Conservation (phyloP, 2,888 invertebrate species). For the Cremastobaeus sp. region DNA sequence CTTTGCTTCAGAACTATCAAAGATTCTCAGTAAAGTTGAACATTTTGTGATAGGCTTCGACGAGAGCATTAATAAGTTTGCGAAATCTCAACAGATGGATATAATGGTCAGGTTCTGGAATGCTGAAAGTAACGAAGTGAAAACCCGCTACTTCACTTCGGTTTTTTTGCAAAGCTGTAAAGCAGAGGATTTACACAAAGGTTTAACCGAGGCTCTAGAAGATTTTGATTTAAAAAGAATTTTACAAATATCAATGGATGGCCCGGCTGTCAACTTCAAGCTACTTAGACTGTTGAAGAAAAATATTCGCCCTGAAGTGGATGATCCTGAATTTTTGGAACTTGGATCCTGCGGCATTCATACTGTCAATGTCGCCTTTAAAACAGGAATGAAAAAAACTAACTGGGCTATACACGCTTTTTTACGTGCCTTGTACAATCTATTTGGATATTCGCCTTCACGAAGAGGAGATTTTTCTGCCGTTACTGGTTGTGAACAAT, state of each 20-base stretch:
- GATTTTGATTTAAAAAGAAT: conserved; percentile 49
- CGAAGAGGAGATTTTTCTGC: conserved; percentile 63
- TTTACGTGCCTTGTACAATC: too few relatives aligned
- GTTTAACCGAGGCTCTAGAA: conserved; percentile 37
- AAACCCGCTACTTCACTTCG: conserved; percentile 63
- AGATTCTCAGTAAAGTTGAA: conserved; percentile 30
- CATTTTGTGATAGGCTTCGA: conserved; percentile 58
- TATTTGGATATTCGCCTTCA: conserved; percentile 68
- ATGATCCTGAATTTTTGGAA: conserved; percentile 59
- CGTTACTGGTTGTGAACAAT: conserved; percentile 43
- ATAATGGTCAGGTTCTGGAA: conserved; percentile 64
- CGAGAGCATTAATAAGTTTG: conserved; percentile 61
- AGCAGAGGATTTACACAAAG: conserved; percentile 60
- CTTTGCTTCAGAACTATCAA: conserved; percentile 51
- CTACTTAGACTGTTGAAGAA: conserved; percentile 39
- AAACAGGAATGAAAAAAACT: conserved; percentile 63
- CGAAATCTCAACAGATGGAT: conserved; percentile 65
- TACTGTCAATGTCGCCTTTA: conserved; percentile 65
- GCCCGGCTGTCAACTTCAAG: conserved; percentile 58
- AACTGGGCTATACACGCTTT: too few relatives aligned
- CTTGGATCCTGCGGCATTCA: conserved; percentile 68
- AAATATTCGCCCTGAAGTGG: conserved; percentile 5
- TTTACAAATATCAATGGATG: conserved; percentile 29
- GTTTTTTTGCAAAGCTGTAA: conserved; percentile 53
- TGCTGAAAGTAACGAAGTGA: conserved; percentile 52